These are phyloP conservation scores for Eustalomyia histrio DNA, from an alignment of 2,888 invertebrate genomes.

Conservation along the genomic window DNA sequence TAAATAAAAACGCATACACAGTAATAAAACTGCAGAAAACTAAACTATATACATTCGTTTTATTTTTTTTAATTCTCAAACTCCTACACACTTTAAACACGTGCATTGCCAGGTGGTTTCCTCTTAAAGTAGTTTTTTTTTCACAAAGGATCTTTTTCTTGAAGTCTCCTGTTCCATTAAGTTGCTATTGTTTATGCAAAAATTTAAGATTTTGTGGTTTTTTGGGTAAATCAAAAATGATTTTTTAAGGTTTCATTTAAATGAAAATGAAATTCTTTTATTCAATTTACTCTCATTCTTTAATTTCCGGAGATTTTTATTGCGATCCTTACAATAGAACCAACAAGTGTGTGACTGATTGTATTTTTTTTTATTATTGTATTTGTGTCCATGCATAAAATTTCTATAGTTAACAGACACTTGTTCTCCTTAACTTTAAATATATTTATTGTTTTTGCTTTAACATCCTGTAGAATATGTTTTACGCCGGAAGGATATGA, in stretches of 20 bases:
- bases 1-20: constrained; percentile 26
- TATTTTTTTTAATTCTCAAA: background rate
- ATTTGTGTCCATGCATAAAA: constrained; percentile 33
- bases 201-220: constrained; percentile 41
- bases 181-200: constrained; percentile 34
- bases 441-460: constrained; percentile 23
- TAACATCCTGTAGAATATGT: constrained; percentile 49
- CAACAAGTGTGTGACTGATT: constrained; percentile 52
- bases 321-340: constrained; percentile 15
- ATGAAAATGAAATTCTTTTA: constrained; percentile 55
- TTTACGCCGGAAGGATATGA: constrained; percentile 56
- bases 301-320: constrained; percentile 55
- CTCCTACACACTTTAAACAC: constrained; percentile 33
- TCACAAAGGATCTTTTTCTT: background rate
- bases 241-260: constrained; percentile 15
- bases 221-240: constrained; percentile 7
- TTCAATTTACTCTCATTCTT: constrained; percentile 47
- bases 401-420: constrained; percentile 29
- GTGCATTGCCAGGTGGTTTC: constrained; percentile 28
- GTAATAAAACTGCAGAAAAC: constrained; percentile 53
- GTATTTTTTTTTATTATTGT: constrained; percentile 14
- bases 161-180: background rate
- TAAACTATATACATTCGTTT: background rate
- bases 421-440: constrained; percentile 50
- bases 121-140: background rate